Evolutionary conservation across 2,888 invertebrate genomes (phyloP).

Genomic region (Macrostomum cliftonense): DNA sequence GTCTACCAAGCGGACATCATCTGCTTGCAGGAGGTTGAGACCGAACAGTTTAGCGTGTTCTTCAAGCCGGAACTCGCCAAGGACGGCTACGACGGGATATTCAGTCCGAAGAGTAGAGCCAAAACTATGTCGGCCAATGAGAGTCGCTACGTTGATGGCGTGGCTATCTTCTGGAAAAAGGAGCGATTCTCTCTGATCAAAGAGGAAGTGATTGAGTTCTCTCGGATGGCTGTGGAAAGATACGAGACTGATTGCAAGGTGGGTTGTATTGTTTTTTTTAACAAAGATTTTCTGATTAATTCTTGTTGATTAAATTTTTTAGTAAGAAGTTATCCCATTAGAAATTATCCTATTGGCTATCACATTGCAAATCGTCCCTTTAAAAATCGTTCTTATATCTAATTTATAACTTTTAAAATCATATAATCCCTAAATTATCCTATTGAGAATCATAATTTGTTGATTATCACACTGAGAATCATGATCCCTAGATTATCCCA

Average conservation of each 20-base stretch:
- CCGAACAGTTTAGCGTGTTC: constrained; percentile 89
- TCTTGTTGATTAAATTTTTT: too few relatives aligned
- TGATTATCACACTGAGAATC: too few relatives aligned
- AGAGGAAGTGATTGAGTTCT: too few relatives aligned
- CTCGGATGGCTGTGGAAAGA: background rate
- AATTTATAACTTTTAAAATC: too few relatives aligned
- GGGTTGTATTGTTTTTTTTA: background rate
- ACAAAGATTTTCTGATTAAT: too few relatives aligned
- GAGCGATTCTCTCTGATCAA: constrained; percentile 28
- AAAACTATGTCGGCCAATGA: constrained; percentile 94
- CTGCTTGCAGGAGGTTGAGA: constrained; percentile 78
- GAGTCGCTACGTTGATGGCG: constrained; percentile 90
- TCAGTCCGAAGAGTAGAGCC: constrained; percentile 89
- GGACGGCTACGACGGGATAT: constrained; percentile 71
- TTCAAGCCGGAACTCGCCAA: constrained; percentile 79
- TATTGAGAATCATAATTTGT: too few relatives aligned
- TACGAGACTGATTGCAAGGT: constrained; percentile 1
- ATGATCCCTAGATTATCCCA: too few relatives aligned
- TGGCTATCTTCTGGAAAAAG: constrained; percentile 76
- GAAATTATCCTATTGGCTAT: too few relatives aligned
- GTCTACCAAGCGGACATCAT: constrained; percentile 92
- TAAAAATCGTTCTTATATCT: too few relatives aligned
- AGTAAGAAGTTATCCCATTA: too few relatives aligned
- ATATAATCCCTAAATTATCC: too few relatives aligned
- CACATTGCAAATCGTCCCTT: too few relatives aligned